Conservation (phyloP, 2,888 invertebrate genomes). For the Gymnoscelis rufifasciata region DNA sequence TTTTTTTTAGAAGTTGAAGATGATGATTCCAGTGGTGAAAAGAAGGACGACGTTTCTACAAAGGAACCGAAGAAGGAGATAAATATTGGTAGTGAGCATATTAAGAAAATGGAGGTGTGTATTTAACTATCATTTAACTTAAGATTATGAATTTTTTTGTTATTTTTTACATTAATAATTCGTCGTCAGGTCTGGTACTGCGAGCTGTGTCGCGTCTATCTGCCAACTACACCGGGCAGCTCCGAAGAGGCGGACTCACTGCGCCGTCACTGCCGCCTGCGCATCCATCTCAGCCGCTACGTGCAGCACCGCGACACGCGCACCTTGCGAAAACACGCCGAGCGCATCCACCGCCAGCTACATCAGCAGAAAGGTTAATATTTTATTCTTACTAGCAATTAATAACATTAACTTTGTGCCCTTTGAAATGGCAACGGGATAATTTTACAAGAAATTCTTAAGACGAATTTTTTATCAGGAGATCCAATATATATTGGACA, state of each 20-base stretch:
- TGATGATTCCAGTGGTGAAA: slow-evolving; percentile 78
- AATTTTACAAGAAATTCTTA: too few species aligned
- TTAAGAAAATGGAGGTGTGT: slow-evolving; percentile 85
- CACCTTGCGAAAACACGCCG: slow-evolving; percentile 84
- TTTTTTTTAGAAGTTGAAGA: slow-evolving; percentile 73
- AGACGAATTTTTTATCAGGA: too few species aligned
- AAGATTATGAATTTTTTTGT: background rate
- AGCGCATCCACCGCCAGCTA: slow-evolving; percentile 82
- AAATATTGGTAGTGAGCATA: slow-evolving; percentile 87
- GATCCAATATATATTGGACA: too few species aligned
- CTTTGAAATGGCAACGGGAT: too few species aligned
- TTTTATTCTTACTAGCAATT: too few species aligned
- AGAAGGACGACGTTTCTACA: slow-evolving; percentile 72
- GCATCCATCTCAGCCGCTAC: slow-evolving; percentile 87
- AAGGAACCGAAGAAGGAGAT: slow-evolving; percentile 83
- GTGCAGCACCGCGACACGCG: slow-evolving; percentile 88
- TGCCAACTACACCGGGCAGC: slow-evolving; percentile 70
- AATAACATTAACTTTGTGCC: too few species aligned
- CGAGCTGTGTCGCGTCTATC: slow-evolving; percentile 87
- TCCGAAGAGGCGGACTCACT: slow-evolving; percentile 79
- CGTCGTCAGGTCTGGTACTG: slow-evolving; percentile 81
- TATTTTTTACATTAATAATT: background rate
- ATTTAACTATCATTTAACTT: background rate
- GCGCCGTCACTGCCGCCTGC: slow-evolving; percentile 86
- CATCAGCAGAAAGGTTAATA: slow-evolving; percentile 64